These are phyloP conservation scores for Tenebrio molitor DNA, from an alignment of 1,140 invertebrate genomes.

Conservation along the genomic window DNA sequence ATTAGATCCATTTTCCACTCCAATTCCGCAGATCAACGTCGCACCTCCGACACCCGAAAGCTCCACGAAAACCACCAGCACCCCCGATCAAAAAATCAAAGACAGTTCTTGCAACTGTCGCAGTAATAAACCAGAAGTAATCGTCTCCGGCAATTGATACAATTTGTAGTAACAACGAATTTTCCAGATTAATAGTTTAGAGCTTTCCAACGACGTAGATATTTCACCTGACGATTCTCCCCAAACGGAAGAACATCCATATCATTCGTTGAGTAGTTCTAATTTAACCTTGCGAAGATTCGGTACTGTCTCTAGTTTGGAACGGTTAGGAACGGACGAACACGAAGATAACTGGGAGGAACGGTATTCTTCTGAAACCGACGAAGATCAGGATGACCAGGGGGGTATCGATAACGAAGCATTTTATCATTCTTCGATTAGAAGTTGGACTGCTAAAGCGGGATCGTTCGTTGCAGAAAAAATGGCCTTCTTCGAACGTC, in stretches of 20 bases:
- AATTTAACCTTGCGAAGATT: slow-evolving; percentile 70
- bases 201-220: slow-evolving; percentile 59
- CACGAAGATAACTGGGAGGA: slow-evolving; percentile 67
- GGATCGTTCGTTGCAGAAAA: slow-evolving; percentile 85
- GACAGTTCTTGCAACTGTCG: slow-evolving; percentile 25
- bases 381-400: slow-evolving; percentile 68
- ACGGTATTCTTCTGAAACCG: slow-evolving; percentile 67
- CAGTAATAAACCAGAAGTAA: slow-evolving; percentile 34
- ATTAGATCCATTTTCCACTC: slow-evolving; percentile 70
- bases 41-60: slow-evolving; percentile 81
- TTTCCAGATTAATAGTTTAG: slow-evolving; percentile 14
- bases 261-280: slow-evolving; percentile 68
- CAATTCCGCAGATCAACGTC: slow-evolving; percentile 79
- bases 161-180: neutral
- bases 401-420: slow-evolving; percentile 65
- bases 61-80: slow-evolving; percentile 51
- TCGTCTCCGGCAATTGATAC: too few relatives aligned
- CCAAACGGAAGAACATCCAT: slow-evolving; percentile 71
- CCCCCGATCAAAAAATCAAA: slow-evolving; percentile 13
- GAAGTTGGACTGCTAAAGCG: slow-evolving; percentile 82
- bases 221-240: slow-evolving; percentile 72
- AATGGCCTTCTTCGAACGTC: slow-evolving; percentile 78
- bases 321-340: slow-evolving; percentile 73
- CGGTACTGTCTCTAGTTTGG: slow-evolving; percentile 85
- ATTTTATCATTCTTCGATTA: slow-evolving; percentile 63